Evolutionary conservation across 2,797 vertebrate genomes (phyloP), one percentile per base, ranked within the genome.

Genomic region (Enteromius mattozi): DNA sequence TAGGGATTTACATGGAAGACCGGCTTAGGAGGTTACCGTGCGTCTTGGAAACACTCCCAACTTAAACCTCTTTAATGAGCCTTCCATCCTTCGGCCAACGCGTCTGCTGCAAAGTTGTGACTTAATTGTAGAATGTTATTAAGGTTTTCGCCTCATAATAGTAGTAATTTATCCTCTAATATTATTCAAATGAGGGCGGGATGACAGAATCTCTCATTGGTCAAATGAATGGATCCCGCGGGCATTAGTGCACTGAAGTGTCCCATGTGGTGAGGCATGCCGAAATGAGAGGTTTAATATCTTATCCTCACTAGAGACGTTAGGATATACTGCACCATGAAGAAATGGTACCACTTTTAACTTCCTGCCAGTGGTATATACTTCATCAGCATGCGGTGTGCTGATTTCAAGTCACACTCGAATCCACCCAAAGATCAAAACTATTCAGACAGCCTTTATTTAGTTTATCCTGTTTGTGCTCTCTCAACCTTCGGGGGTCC

Each of bases 171-270:
- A 92, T 92, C 91, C 88, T 86, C 78, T 92, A 92, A 92, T 94
- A 92, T 91, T 93, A 94, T 94, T 94, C 87, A 93, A 92, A 93
- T 93, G 89, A 93, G 91, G 90, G 88, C 83, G 90, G 86, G 89
- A 92, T 91, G 90, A 91, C 92, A 90, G 88, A 90, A 91, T 91
- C 89, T 91, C 90, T 80, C 66, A 82, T 81, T 68, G 85, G 72
- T 42, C 74, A 71, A 87, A 74, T 40, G 91, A 89, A 89, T 85
- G 88, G 71, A 86, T 88, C 91, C 88, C 81, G 76, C 85, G 82
- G 91, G 87, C 91, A 91, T 90, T 88, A 91, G 91, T 91, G 92
- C 92, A 93, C 90, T 91, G 80, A 85, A 91, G 87, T 82, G 85
- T 80, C 92, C 87, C 89, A 75, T 80, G 91, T 92, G 93, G 88